Evolutionary conservation across 2,797 vertebrate genomes (phyloP).

Genomic region (Austrolebias charrua): DNA sequence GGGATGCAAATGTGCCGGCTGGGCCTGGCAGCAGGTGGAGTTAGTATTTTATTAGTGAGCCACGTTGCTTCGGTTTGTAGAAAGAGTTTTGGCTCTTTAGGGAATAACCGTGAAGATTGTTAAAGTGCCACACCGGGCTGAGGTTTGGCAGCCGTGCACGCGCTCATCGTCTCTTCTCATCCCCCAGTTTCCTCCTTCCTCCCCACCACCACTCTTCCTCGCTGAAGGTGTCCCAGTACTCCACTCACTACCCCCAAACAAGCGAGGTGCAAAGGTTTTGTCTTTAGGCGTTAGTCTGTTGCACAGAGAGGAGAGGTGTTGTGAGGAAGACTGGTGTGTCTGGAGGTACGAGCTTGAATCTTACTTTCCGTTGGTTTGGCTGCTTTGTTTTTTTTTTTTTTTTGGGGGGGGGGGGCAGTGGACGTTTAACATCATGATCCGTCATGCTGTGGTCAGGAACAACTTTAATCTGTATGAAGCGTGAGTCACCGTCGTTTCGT

Average conservation of each 20-base stretch:
- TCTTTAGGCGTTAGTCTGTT: conserved; percentile 22
- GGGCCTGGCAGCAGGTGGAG: conserved; percentile 30
- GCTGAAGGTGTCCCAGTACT: conserved; percentile 55
- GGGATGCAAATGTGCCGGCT: conserved; percentile 68
- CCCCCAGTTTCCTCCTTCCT: conserved; percentile 62
- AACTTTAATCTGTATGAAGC: conserved; percentile 40
- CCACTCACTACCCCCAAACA: conserved; percentile 46
- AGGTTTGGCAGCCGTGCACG: conserved; percentile 41
- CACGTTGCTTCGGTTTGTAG: conserved; percentile 7
- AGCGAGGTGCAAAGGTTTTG: conserved; percentile 36
- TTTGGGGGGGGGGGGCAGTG: conserved; percentile 7
- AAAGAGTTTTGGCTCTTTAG: background rate
- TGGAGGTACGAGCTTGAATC: conserved; percentile 62
- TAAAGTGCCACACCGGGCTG: conserved; percentile 21
- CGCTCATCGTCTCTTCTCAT: conserved; percentile 43
- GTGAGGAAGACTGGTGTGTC: conserved; percentile 53
- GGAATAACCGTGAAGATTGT: background rate
- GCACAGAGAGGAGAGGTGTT: conserved; percentile 31
- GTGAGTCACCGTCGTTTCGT: conserved; percentile 19
- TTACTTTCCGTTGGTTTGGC: conserved; percentile 53
- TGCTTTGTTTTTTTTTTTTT: conserved; percentile 34
- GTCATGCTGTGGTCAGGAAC: conserved; percentile 36
- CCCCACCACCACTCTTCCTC: conserved; percentile 58
- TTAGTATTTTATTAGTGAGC: conserved; percentile 39
- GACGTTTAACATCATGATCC: conserved; percentile 27